Evolutionary conservation across 1,140 invertebrate species (phyloP).

Genomic region (Trichoplusia ni): DNA sequence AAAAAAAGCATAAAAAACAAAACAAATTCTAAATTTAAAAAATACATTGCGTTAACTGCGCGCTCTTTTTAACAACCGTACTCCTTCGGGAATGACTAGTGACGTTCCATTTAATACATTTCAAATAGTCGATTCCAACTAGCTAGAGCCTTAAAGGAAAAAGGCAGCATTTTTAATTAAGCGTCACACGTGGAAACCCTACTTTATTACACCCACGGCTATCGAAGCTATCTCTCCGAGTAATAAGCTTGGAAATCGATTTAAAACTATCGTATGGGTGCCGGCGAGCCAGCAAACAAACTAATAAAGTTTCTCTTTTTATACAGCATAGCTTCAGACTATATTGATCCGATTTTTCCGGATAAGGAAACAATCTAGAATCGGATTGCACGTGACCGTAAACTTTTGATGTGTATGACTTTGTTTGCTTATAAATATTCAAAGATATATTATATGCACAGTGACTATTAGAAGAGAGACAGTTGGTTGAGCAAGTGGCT

Average conservation of each 20-base stretch:
- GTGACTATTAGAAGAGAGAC: too few relatives aligned
- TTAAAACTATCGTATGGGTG: slow-evolving; percentile 25
- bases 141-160: too few relatives aligned
- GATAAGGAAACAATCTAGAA: slow-evolving; percentile 3
- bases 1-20: too few relatives aligned
- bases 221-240: not conserved
- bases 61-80: too few relatives aligned
- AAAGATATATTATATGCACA: too few relatives aligned
- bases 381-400: not conserved
- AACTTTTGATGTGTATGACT: too few relatives aligned
- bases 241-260: slow-evolving; percentile 23
- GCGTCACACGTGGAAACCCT: not conserved
- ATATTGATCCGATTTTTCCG: slow-evolving; percentile 16
- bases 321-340: slow-evolving; percentile 16
- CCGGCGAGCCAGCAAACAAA: slow-evolving; percentile 14
- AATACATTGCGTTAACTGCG: too few relatives aligned
- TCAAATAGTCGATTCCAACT: not conserved
- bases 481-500: too few relatives aligned
- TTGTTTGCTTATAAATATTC: too few relatives aligned
- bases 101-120: not conserved
- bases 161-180: slow-evolving; percentile 7
- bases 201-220: not conserved
- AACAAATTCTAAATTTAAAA: too few relatives aligned
- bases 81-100: not conserved
- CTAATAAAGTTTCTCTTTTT: slow-evolving; percentile 26